Percentiles rank a stretch among this genome's conserved stretches.
phyloP scores from a whole-genome alignment of 2,797 vertebrate genomes.

The Crocidura indochinensis region DNA sequence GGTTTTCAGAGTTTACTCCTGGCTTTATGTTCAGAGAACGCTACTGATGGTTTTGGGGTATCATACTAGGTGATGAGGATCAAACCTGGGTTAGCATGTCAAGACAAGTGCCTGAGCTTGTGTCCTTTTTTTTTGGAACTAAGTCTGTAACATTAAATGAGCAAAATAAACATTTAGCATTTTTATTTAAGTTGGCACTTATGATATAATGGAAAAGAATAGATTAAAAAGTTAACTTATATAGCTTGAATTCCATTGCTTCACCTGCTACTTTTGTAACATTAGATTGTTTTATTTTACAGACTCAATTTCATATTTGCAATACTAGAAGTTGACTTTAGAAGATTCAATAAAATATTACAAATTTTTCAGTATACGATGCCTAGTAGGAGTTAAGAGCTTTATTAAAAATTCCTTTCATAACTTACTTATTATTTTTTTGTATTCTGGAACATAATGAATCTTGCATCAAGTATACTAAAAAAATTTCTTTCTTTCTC shows the following conservation, averaged over 20 bases:
- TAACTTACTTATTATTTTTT: slow-evolving; percentile 17
- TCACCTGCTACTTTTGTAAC: not conserved
- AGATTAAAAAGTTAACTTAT: not conserved
- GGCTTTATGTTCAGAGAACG: too few species aligned
- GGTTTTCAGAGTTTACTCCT: too few species aligned
- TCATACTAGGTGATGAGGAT: not conserved
- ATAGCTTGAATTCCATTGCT: slow-evolving; percentile 1
- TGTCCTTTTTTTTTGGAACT: too few species aligned
- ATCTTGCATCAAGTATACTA: not conserved
- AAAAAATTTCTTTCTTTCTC: not conserved
- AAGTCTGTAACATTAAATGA: not conserved
- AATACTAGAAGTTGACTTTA: not conserved
- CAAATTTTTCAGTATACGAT: not conserved
- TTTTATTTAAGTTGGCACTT: not conserved
- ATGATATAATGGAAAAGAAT: not conserved
- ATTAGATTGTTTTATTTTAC: not conserved
- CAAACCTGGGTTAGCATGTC: not conserved
- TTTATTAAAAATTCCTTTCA: not conserved
- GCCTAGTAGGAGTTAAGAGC: not conserved
- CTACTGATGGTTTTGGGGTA: too few species aligned
- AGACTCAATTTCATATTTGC: not conserved
- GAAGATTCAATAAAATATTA: slow-evolving; percentile 16
- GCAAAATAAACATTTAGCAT: not conserved
- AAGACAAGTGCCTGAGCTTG: too few species aligned
- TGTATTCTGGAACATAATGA: not conserved